Percentiles rank a stretch among this genome's conserved stretches.
phyloP scores from a whole-genome alignment of 2,113 vertebrate species.

The Balaeniceps rex region DNA sequence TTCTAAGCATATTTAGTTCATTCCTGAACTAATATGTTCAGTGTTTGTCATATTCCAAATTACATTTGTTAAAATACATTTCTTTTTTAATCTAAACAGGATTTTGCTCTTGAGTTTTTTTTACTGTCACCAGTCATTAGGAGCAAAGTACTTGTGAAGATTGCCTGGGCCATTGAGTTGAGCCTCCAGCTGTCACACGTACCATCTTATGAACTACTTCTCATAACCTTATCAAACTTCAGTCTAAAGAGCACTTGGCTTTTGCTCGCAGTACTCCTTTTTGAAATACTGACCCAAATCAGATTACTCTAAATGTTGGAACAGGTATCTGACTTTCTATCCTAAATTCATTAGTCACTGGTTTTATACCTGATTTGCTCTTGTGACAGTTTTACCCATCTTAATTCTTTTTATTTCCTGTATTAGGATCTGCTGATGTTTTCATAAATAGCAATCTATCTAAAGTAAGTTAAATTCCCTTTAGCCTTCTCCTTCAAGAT shows the following conservation, averaged over 20 bases:
- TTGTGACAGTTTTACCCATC: neutral
- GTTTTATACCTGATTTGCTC: neutral
- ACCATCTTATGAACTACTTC: neutral
- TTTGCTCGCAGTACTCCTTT: neutral
- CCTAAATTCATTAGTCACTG: neutral
- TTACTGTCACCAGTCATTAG: neutral
- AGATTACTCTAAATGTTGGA: neutral
- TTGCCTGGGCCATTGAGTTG: neutral
- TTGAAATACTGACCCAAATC: neutral
- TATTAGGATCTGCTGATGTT: neutral
- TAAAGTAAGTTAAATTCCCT: neutral
- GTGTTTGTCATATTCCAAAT: neutral
- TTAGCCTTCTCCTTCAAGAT: neutral
- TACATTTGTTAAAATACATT: neutral
- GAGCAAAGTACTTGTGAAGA: neutral
- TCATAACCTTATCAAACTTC: neutral
- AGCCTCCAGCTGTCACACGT: neutral
- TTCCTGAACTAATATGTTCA: neutral
- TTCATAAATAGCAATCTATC: neutral
- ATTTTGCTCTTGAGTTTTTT: neutral
- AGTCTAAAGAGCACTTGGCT: neutral
- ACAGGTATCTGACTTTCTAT: neutral
- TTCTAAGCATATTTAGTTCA: neutral
- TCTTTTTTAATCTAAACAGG: neutral
- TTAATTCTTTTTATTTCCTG: neutral